Evolutionary conservation across 2,888 invertebrate species (phyloP).

Genomic region (Tetranychus piercei): DNA sequence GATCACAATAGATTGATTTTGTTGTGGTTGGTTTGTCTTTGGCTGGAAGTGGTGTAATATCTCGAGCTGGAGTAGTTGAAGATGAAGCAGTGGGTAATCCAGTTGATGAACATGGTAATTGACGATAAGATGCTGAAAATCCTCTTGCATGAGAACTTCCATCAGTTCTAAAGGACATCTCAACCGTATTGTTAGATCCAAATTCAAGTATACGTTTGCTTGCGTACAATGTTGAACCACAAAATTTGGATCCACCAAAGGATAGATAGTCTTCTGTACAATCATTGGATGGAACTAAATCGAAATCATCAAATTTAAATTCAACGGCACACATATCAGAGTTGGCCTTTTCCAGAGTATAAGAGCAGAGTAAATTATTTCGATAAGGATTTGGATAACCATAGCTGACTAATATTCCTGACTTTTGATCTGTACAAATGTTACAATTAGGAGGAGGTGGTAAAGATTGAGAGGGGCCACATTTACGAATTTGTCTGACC

Average conservation of each 20-base stretch:
- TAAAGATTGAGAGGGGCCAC: conserved; percentile 21
- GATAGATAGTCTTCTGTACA: conserved; percentile 27
- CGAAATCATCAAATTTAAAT: conserved; percentile 27
- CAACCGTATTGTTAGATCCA: conserved; percentile 10
- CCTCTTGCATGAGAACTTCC: conserved; percentile 10
- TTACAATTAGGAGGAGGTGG: conserved; percentile 21
- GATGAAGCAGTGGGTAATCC: not conserved
- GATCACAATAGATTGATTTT: conserved; percentile 21
- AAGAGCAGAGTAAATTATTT: conserved; percentile 24
- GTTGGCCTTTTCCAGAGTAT: conserved; percentile 25
- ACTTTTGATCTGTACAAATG: conserved; percentile 17
- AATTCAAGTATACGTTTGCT: conserved; percentile 17
- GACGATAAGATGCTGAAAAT: conserved; percentile 19
- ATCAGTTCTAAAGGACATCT: conserved; percentile 19
- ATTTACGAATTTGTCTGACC: conserved; percentile 26
- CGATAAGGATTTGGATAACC: conserved; percentile 21
- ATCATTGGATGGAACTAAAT: conserved; percentile 25
- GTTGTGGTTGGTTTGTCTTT: conserved; percentile 6
- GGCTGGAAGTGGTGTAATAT: conserved; percentile 2
- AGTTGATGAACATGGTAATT: conserved; percentile 16
- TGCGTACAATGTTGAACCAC: conserved; percentile 24
- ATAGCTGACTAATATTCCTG: conserved; percentile 15
- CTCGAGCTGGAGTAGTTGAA: conserved; percentile 7
- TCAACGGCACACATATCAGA: conserved; percentile 25
- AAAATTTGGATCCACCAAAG: conserved; percentile 26